A percentile compares a stretch with the other conserved stretches of the same genome.
These are phyloP conservation scores for Ennomos quercinarius DNA, from an alignment of 2,888 invertebrate genomes.

Conservation along the genomic window DNA sequence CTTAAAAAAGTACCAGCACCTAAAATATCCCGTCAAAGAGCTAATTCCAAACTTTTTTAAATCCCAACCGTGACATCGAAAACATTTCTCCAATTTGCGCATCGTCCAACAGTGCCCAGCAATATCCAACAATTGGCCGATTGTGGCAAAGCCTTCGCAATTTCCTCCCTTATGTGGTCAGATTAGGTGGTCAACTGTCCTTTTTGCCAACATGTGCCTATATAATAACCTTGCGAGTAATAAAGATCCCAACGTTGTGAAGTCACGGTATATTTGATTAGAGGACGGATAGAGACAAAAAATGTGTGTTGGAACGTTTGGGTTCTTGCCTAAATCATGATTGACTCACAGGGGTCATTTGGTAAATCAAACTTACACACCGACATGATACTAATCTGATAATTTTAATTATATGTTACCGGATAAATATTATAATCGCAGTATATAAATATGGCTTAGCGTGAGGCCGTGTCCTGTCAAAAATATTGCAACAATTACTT, in stretches of 20 bases:
- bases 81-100: background rate
- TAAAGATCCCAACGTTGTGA: constrained; percentile 24
- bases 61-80: background rate
- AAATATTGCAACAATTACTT: too few relatives aligned
- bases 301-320: background rate
- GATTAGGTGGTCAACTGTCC: constrained; percentile 17
- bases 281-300: constrained; percentile 12
- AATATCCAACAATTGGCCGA: constrained; percentile 6
- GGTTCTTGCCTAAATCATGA: constrained; percentile 13
- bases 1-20: too few relatives aligned
- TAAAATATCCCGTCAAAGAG: too few relatives aligned
- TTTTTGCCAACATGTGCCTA: constrained; percentile 1
- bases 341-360: constrained; percentile 5
- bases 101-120: background rate
- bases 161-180: constrained; percentile 12
- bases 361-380: too few relatives aligned
- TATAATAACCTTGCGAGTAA: constrained; percentile 6
- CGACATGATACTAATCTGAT: too few relatives aligned
- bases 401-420: too few relatives aligned
- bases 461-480: too few relatives aligned
- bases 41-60: background rate
- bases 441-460: too few relatives aligned
- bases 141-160: constrained; percentile 10
- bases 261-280: constrained; percentile 33
- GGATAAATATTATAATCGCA: too few relatives aligned